Evolutionary conservation across 2,888 invertebrate genomes (phyloP), one percentile per base, ranked within the genome.

Genomic region (Reticulitermes lucifugus): DNA sequence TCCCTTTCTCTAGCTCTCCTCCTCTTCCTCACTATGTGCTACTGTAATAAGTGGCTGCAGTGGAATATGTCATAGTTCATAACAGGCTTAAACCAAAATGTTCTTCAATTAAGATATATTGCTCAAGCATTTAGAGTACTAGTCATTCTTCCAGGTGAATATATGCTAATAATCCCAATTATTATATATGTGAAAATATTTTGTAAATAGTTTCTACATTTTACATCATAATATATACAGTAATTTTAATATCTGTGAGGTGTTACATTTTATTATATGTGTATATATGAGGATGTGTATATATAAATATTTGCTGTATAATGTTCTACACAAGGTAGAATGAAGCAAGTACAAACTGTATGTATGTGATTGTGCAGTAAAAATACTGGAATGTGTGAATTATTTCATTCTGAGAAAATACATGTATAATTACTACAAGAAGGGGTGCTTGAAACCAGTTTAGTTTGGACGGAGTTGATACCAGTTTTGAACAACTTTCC

Each of bases 71-170:
- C 18, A 5, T 18, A 55, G 55, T 55, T 55, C 55, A 55, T 18
- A 18, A 55, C 12, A 18, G 12, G 55, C 55, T 80, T 85, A 85
- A 73, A 85, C 85, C 85, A 85, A 85, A 85, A 75, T 18, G 22
- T 29, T 70, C n/a, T 59, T 80, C 18, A 51, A 65, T 65, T 18
- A 22, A 79, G 7, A 73, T 83, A 35, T 41, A 60, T 55, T 84
- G 84, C 84, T 84, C 79, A 84, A 79, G 81, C 84, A 84, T 81
- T 41, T 84, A 84, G 84, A 70, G 41, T 81, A 84, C 84, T 84
- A 84, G 84, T 84, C 84, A 84, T 70, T 80, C 79, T 79, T 84
- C 77, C 75, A 83, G 73, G 83, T 83, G 18, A 43, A 41, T 73
- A 73, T 35, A 73, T 73, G 12, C 35, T 73, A 35, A 79, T 55